phyloP scores from a whole-genome alignment of 1,140 invertebrate genomes.

The Tribolium madens region DNA sequence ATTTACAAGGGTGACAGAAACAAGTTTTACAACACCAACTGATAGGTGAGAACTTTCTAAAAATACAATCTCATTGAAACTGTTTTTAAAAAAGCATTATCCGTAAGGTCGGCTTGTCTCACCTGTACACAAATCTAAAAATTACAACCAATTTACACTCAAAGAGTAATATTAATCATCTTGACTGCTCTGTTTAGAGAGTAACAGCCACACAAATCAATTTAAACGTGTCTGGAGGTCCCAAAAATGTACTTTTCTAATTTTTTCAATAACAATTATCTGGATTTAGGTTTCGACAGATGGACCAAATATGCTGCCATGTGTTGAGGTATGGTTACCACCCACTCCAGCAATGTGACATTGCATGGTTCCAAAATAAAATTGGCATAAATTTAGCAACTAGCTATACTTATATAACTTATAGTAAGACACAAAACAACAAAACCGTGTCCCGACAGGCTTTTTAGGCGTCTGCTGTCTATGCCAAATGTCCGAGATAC shows the following conservation, averaged over 20 bases:
- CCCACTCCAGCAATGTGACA: constrained; percentile 38
- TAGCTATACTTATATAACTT: constrained; percentile 46
- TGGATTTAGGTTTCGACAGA: constrained; percentile 3
- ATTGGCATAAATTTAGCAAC: constrained; percentile 47
- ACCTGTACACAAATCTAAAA: constrained; percentile 4
- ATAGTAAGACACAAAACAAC: constrained; percentile 42
- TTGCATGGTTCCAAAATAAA: constrained; percentile 47
- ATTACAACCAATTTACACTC: too few species aligned
- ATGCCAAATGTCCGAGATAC: constrained; percentile 46
- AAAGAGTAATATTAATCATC: not conserved
- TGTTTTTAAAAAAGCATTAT: not conserved
- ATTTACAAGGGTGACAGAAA: constrained; percentile 7
- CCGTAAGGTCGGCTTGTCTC: constrained; percentile 5
- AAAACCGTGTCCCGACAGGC: constrained; percentile 42
- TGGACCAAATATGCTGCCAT: constrained; percentile 9
- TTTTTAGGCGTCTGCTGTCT: constrained; percentile 48
- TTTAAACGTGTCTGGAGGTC: not conserved
- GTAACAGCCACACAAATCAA: constrained; percentile 7
- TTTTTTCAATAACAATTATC: constrained; percentile 12
- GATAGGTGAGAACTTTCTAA: constrained; percentile 15
- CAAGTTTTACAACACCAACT: too few species aligned
- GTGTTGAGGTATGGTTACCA: constrained; percentile 13
- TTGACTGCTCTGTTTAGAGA: not conserved
- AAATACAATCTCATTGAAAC: constrained; percentile 9
- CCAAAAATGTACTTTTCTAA: not conserved